Base-by-base conservation (phyloP, 2,888 invertebrate species). In the Asteroscopus sphinx region DNA sequence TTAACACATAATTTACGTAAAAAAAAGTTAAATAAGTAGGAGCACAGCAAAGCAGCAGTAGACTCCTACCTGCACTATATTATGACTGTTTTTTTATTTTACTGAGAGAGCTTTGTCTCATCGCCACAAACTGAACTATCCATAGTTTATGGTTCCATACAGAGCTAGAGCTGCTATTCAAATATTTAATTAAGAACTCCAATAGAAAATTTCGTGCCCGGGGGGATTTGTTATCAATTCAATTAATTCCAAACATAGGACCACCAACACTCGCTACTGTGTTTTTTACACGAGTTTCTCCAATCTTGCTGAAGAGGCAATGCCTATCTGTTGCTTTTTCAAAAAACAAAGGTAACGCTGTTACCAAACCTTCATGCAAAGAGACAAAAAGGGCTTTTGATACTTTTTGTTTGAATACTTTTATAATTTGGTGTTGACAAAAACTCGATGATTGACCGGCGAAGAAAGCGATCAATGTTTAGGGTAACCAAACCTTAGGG, bases 261-360 rank as follows among this genome's bases (percentile, higher is more conserved):
- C 52, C 36, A 37, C 33, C 25, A 28, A 17, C 26, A 32, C 1
- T 28, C 16, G 7, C 17, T 16, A 7, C 9, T 4, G 3, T 26
- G n/a, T 44, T 68, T 54, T 61, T 64, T 39, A 30, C n/a, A 9
- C 13, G 11, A 61, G 47, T 69, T 71, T 69, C 60, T 60, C 61
- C 52, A 51, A 72, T 52, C 32, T 41, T 12, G 36, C 44, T 54
- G 8, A 39, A 33, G 15, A 62, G 15, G 6, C 3, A 11, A 11
- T 17, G 15, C 6, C 32, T 12, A 33, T 37, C 13, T 4, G 25
- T 42, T 21, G 7, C 4, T 21, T 9, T n/a, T 33, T 48, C 46
- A 25, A 42, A 67, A 64, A 67, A 61, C n/a, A 21, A 45, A 13
- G 3, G 1, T 25, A 6, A 9, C 44, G 25, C 2, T 5, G 15